Evolutionary conservation across 2,888 invertebrate species (phyloP).

Genomic region (Lissocephala sabroskyi): DNA sequence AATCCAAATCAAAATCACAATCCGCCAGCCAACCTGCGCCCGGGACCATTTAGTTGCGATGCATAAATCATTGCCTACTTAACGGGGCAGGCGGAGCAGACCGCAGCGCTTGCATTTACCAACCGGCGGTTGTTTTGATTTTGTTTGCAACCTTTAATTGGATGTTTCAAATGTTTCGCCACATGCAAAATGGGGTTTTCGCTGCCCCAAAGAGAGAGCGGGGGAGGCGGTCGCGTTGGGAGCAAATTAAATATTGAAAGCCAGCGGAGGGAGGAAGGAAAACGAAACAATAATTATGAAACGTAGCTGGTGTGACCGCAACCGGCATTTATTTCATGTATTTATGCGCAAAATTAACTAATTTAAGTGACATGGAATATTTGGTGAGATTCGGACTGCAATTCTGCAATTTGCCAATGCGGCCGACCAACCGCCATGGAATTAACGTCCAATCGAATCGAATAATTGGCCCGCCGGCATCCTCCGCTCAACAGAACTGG

Average conservation of each 20-base stretch:
- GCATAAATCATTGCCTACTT: constrained; percentile 64
- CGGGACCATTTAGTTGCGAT: constrained; percentile 55
- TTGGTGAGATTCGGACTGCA: constrained; percentile 29
- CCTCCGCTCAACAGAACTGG: too few relatives aligned
- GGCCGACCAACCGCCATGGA: constrained; percentile 2
- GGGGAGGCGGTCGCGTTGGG: not conserved
- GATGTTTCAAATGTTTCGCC: constrained; percentile 47
- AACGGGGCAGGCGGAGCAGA: constrained; percentile 20
- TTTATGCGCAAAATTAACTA: constrained; percentile 59
- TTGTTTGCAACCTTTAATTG: constrained; percentile 63
- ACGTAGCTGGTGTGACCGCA: constrained; percentile 28
- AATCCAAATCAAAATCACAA: constrained; percentile 24
- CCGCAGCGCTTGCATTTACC: not conserved
- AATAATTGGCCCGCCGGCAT: too few relatives aligned
- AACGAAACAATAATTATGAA: not conserved
- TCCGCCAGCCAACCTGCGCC: constrained; percentile 52
- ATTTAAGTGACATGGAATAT: constrained; percentile 59
- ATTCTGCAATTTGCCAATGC: constrained; percentile 22
- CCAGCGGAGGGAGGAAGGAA: constrained; percentile 30
- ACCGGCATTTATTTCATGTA: constrained; percentile 41
- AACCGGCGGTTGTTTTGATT: constrained; percentile 60
- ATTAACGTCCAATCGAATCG: too few relatives aligned
- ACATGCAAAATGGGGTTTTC: constrained; percentile 47
- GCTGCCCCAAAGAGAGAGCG: not conserved
- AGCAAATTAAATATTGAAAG: constrained; percentile 59